phyloP scores from a whole-genome alignment of 2,888 invertebrate genomes.

The Tuta absoluta region DNA sequence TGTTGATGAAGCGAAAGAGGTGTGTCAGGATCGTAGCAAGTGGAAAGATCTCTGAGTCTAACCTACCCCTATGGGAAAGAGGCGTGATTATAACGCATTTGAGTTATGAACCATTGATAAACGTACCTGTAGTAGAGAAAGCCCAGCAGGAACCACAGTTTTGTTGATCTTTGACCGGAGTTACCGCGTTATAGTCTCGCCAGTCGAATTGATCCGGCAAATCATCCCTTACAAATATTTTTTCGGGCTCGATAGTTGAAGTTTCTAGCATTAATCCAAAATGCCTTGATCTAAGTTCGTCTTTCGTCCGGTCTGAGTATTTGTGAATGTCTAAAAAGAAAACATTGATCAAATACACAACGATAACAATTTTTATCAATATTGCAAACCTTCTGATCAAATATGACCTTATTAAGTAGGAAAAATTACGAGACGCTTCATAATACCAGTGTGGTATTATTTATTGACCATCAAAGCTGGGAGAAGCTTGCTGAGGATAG shows the following conservation, averaged over 20 bases:
- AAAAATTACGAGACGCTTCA: too few relatives aligned
- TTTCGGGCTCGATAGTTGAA: neutral
- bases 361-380: too few relatives aligned
- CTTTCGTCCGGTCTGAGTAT: neutral
- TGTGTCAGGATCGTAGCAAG: too few relatives aligned
- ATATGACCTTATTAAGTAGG: too few relatives aligned
- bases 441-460: too few relatives aligned
- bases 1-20: too few relatives aligned
- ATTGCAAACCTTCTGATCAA: neutral
- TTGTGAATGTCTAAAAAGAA: neutral
- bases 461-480: too few relatives aligned
- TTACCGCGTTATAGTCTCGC: neutral
- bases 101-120: neutral
- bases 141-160: neutral
- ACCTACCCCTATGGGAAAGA: too few relatives aligned
- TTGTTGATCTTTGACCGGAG: neutral
- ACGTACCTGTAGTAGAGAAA: neutral
- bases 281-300: neutral
- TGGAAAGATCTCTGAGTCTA: too few relatives aligned
- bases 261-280: neutral
- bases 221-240: neutral
- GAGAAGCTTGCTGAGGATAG: too few relatives aligned
- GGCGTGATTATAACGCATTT: too few relatives aligned
- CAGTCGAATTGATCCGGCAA: slow-evolving; percentile 1
- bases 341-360: neutral